Evolutionary conservation across 35 echinoderm and acorn worm genomes (phyloP), one percentile per base, ranked within the genome.

Genomic region (Ophiothrix spiculata): DNA sequence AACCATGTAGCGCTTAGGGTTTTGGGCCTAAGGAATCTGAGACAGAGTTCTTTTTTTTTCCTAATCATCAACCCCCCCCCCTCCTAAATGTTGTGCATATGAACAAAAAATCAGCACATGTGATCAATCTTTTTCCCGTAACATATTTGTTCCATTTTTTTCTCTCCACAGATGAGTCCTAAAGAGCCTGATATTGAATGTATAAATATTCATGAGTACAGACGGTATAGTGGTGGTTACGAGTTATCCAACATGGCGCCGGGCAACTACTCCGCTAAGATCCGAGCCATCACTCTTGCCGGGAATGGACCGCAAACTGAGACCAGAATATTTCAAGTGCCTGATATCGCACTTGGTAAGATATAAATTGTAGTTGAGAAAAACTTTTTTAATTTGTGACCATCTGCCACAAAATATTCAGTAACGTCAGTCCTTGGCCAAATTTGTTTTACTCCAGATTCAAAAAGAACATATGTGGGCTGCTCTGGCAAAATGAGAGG

Each of bases 231-330:
- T 17, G 81, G 81, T 17, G n/a, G n/a, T n/a, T 84, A 84, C 33
- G 81, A 84, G 19, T 86, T 77, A 10, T 10, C 32, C 29, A 80
- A 37, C 11, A 31, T 90, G 36, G 81, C 76, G 25, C 80, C 81
- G 1, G 93, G 93, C 29, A 95, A 95, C 56, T 95, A 91, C 38
- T 10, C 79, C 89, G 83, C 89, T 13, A 37, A 80, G 29, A 81
- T 95, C 0, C 23, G 93, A 36, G 88, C 86, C 6, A 74, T 91
- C 0, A 84, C 93, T 35, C 80, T 95, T 17, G 93, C 93, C 34
- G 93, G 93, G 35, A 76, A 87, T 3, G 93, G 93, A 36, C 79
- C 81, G 16, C 87, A 89, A 89, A 95, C 89, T 33, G 36, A 39
- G 1, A 14, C 89, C 6, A 75, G 63, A 39, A 37, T 77, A 35